Evolutionary conservation across 2,888 invertebrate genomes (phyloP).

Genomic region (Helicoverpa assulta): DNA sequence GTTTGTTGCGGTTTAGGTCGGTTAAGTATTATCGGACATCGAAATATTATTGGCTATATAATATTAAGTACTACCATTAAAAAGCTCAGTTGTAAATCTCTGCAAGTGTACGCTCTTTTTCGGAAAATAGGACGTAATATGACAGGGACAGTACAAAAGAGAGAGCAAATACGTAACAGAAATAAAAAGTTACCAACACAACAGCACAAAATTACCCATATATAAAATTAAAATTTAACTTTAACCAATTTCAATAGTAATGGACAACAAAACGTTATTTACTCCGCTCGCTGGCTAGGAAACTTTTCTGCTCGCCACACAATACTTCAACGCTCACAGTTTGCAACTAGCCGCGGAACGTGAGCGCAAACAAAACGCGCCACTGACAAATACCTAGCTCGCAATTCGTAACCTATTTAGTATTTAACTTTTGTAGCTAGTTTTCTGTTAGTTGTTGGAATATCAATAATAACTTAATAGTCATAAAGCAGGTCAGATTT

Average conservation of each 20-base stretch:
- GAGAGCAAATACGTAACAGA: not conserved
- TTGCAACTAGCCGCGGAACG: constrained; percentile 23
- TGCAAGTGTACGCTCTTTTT: no score
- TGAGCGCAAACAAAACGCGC: constrained; percentile 13
- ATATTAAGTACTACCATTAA: no score
- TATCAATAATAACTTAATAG: no score
- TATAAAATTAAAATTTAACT: not conserved
- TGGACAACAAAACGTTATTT: constrained; percentile 21
- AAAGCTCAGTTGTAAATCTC: no score
- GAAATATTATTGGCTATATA: not conserved
- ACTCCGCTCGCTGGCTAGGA: not conserved
- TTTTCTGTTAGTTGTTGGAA: not conserved
- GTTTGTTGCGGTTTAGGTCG: not conserved
- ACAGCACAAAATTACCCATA: not conserved
- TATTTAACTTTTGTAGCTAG: not conserved
- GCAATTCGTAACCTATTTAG: not conserved
- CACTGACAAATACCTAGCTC: constrained; percentile 7
- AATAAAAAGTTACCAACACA: not conserved
- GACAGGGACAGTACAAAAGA: not conserved
- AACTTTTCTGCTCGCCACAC: constrained; percentile 35
- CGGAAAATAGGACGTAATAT: no score
- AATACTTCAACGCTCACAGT: constrained; percentile 19
- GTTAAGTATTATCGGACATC: not conserved
- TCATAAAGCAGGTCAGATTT: no score
- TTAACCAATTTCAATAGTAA: not conserved